phyloP scores from a whole-genome alignment of 2,888 invertebrate species.

The Dicycla oo region DNA sequence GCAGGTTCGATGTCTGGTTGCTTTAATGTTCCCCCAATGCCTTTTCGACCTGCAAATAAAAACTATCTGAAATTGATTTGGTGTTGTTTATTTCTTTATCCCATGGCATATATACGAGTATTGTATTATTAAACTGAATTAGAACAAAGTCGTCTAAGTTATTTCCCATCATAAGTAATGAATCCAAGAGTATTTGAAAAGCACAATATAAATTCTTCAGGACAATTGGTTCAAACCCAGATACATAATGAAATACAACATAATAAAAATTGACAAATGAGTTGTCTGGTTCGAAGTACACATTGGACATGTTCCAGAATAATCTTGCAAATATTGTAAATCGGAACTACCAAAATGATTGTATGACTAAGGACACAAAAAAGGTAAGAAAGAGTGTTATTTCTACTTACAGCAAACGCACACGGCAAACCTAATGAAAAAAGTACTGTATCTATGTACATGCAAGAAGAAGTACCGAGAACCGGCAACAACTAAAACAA shows the following conservation, averaged over 20 bases:
- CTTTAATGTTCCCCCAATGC: constrained; percentile 77
- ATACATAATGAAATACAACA: background rate
- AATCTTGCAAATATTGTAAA: too few species aligned
- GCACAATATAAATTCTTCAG: background rate
- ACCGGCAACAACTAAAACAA: too few species aligned
- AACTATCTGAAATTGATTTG: constrained; percentile 71
- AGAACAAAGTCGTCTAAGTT: background rate
- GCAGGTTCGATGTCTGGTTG: constrained; percentile 72
- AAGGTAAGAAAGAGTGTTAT: too few species aligned
- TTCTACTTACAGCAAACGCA: too few species aligned
- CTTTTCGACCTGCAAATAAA: constrained; percentile 77
- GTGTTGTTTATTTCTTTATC: constrained; percentile 62
- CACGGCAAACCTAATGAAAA: too few species aligned
- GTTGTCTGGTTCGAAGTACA: background rate
- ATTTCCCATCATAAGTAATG: background rate
- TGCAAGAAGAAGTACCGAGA: background rate
- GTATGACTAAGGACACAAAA: too few species aligned
- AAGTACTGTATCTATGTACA: too few species aligned
- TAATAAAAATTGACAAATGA: too few species aligned
- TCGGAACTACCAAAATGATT: too few species aligned
- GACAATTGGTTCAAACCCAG: background rate
- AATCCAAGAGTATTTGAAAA: background rate
- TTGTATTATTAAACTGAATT: background rate
- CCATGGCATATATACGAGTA: background rate
- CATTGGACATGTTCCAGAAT: background rate